Evolutionary conservation across 2,113 vertebrate species (phyloP).

Genomic region (Scartelaos histophorus): DNA sequence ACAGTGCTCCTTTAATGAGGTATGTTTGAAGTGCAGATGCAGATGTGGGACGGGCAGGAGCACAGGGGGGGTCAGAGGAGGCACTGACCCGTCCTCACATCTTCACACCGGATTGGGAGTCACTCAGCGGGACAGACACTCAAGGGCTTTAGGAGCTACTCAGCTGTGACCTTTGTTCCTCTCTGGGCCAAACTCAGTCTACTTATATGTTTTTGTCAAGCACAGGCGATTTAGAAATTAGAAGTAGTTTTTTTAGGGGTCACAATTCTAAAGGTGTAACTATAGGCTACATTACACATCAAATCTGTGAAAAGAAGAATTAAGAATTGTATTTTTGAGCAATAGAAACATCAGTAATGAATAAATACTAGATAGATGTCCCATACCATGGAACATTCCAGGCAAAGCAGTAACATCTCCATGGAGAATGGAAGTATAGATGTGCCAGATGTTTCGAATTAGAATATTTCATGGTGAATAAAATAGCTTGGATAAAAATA

Average conservation of each 20-base stretch:
- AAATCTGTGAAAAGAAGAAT: no score
- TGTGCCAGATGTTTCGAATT: no score
- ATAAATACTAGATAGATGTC: no score
- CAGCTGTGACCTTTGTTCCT: slow-evolving; percentile 42
- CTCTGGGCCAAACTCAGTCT: background rate
- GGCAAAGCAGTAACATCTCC: no score
- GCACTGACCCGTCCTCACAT: slow-evolving; percentile 47
- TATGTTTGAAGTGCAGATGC: slow-evolving; percentile 52
- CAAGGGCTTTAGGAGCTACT: slow-evolving; percentile 1
- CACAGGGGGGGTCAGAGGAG: slow-evolving; percentile 30
- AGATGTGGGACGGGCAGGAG: slow-evolving; percentile 10
- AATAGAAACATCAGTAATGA: no score
- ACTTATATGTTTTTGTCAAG: background rate
- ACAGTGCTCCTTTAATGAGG: slow-evolving; percentile 26
- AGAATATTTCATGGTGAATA: no score
- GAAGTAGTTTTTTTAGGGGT: background rate
- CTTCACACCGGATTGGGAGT: slow-evolving; percentile 44
- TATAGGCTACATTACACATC: no score
- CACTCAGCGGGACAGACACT: slow-evolving; percentile 30
- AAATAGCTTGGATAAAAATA: no score
- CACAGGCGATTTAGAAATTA: background rate
- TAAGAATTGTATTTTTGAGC: no score
- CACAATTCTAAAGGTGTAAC: no score
- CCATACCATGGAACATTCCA: no score
- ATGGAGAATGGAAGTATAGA: no score